Evolutionary conservation across 2,888 invertebrate genomes (phyloP).

Genomic region (Parascotia fuliginaria): DNA sequence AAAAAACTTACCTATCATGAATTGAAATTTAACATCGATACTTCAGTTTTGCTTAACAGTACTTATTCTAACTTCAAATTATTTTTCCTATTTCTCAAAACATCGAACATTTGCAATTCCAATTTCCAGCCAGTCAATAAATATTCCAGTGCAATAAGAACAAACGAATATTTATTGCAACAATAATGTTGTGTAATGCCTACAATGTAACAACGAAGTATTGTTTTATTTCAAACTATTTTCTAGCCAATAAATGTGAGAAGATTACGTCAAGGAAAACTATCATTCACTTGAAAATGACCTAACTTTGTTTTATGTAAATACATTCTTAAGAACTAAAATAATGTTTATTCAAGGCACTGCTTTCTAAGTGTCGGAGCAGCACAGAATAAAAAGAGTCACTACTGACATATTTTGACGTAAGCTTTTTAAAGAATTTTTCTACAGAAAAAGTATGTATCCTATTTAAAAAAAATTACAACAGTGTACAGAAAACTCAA

Average conservation of each 20-base stretch:
- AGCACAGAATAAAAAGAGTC: too few species aligned
- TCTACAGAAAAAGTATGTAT: too few species aligned
- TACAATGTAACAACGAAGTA: neutral
- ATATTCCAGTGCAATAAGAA: neutral
- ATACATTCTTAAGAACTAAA: neutral
- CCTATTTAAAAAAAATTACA: too few species aligned
- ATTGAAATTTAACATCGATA: too few species aligned
- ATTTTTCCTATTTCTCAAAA: neutral
- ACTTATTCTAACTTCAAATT: too few species aligned
- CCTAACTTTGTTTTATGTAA: neutral
- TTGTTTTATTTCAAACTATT: slow-evolving; percentile 1
- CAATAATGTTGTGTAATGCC: neutral
- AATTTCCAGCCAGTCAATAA: neutral
- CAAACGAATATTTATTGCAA: slow-evolving; percentile 5
- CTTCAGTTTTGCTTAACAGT: too few species aligned
- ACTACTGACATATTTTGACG: too few species aligned
- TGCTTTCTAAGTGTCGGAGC: too few species aligned
- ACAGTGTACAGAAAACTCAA: neutral
- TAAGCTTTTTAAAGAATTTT: too few species aligned
- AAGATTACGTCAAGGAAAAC: slow-evolving; percentile 1
- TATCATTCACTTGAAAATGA: neutral
- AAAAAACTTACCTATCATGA: too few species aligned
- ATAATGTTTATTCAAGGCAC: neutral
- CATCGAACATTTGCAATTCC: neutral
- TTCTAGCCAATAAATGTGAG: neutral